Percentiles rank a stretch among this genome's conserved stretches.
These are phyloP conservation scores for Pemphigus obesinymphae DNA, from an alignment of 1,140 invertebrate species.

Conservation along the genomic window DNA sequence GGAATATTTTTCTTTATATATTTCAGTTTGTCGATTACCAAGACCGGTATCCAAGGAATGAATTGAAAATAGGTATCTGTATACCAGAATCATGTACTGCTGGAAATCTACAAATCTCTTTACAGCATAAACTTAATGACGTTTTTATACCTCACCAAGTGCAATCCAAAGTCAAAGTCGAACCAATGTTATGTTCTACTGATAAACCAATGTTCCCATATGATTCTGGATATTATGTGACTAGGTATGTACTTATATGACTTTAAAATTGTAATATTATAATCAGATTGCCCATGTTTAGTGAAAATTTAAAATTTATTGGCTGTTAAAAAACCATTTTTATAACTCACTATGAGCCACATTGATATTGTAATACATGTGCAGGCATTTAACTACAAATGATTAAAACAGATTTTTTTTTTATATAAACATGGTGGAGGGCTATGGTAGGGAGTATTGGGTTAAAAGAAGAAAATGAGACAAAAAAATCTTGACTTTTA, in stretches of 20 bases:
- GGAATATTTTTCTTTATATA: not conserved
- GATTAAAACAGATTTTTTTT: too few relatives aligned
- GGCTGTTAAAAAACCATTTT: too few relatives aligned
- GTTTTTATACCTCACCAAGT: not conserved
- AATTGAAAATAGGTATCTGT: constrained; percentile 11
- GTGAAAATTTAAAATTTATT: too few relatives aligned
- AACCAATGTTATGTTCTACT: not conserved
- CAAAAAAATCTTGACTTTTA: too few relatives aligned
- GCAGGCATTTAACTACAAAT: too few relatives aligned
- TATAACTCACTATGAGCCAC: too few relatives aligned
- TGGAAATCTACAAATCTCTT: not conserved
- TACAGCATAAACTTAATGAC: not conserved
- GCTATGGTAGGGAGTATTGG: too few relatives aligned
- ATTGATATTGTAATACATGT: too few relatives aligned
- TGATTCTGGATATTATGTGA: not conserved
- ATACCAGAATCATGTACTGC: constrained; percentile 24
- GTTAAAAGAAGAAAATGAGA: too few relatives aligned
- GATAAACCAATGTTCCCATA: not conserved
- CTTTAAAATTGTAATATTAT: too few relatives aligned
- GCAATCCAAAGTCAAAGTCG: not conserved
- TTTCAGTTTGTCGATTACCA: constrained; percentile 11
- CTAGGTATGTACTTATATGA: not conserved
- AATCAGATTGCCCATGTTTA: too few relatives aligned
- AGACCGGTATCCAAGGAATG: not conserved
- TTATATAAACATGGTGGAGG: too few relatives aligned